Base-by-base conservation (phyloP, 23 tunicate species). In the Diplosoma virens region DNA sequence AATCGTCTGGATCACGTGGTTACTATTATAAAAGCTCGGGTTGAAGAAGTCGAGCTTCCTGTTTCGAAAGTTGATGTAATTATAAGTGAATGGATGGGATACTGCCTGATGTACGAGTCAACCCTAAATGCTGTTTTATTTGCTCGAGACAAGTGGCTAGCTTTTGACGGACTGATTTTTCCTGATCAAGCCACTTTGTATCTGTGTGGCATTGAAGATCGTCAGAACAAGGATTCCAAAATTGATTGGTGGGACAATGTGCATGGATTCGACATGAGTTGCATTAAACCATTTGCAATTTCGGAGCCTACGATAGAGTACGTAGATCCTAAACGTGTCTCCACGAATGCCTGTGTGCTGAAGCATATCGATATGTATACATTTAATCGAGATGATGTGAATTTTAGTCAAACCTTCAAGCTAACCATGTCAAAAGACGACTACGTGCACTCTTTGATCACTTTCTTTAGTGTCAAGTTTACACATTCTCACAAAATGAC, bases 191-290 rank as follows among this genome's bases (percentile, higher is more conserved):
- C 98, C 0, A 71, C 78, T n/a, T 54, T 93, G 32, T 93, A 77
- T 75, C 74, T 93, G 35, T 81, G 94, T 2, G 98, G 89, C 22
- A 87, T 93, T 25, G 98, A 93, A 50, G 98, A 93, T 71, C 81
- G 98, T 14, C 87, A 93, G 45, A 87, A 88, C 71, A 93, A 93
- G 37, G 98, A 93, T 61, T 83, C 79, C 33, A 93, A 93, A 27
- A 89, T 93, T n/a, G 77, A 93, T 80, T 93, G 94, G 94, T 93
- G 98, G 98, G 86, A 93, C 34, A 86, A 87, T 59, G 98, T 93
- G 0, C 87, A 93, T 65, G 98, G 98, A 1, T 93, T 93, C 37
- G 94, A 93, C 53, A 82, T 86, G 88, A 87, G 94, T 77, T 81
- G 87, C 52, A 93, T 93, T 17, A 81, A 86, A 87, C 71, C 78